A percentile compares a stretch with the other conserved stretches of the same genome.
Evolutionary conservation across 2,888 invertebrate genomes (phyloP).

Genomic region (Ormyrus pomaceus): DNA sequence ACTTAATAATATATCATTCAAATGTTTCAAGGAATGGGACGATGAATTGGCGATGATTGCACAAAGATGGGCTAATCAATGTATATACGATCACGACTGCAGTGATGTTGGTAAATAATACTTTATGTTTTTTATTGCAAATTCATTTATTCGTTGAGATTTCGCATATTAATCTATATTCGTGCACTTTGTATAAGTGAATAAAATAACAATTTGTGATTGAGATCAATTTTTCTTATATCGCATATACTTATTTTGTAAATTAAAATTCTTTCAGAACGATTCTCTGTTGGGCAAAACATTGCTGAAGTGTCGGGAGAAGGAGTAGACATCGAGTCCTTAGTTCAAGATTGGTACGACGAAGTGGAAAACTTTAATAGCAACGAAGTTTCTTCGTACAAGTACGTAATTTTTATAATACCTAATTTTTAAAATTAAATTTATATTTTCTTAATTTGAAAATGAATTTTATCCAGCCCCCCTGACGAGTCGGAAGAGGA

Average conservation of each 20-base stretch:
- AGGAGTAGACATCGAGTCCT: not conserved
- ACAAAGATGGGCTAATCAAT: conserved; percentile 75
- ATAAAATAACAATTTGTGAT: too few species aligned
- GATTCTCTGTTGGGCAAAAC: conserved; percentile 58
- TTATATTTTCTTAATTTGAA: too few species aligned
- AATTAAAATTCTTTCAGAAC: conserved; percentile 40
- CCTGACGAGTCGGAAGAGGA: too few species aligned
- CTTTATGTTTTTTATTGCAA: too few species aligned
- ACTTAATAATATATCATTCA: not conserved
- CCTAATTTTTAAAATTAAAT: not conserved
- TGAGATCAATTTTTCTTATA: not conserved
- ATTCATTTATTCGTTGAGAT: too few species aligned
- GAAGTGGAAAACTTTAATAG: conserved; percentile 31
- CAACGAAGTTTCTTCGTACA: not conserved
- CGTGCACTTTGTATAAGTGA: too few species aligned
- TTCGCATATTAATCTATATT: too few species aligned
- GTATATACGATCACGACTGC: conserved; percentile 73
- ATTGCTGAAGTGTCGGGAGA: conserved; percentile 23
- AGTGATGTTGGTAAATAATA: conserved; percentile 68
- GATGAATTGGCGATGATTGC: conserved; percentile 73
- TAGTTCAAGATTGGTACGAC: conserved; percentile 23
- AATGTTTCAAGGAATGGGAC: conserved; percentile 62
- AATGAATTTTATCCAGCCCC: too few species aligned
- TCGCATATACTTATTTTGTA: not conserved
- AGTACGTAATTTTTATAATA: conserved; percentile 17